Evolutionary conservation across 2,888 invertebrate species (phyloP).

Genomic region (Andrena dorsata): DNA sequence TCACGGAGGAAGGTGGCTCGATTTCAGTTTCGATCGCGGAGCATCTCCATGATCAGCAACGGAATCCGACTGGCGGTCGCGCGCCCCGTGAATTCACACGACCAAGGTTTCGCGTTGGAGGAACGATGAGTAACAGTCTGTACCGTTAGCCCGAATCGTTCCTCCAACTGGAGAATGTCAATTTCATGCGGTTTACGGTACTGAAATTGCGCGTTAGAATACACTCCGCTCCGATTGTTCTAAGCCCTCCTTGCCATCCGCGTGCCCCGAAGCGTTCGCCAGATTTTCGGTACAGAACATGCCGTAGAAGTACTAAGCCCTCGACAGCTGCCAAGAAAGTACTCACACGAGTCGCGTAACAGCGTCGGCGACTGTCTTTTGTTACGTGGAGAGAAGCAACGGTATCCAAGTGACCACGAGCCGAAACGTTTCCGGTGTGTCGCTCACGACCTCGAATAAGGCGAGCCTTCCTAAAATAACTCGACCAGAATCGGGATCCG

Average conservation of each 20-base stretch:
- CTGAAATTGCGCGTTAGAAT: conserved; percentile 78
- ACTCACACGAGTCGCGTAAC: not conserved
- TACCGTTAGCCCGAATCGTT: conserved; percentile 83
- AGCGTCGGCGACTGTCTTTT: conserved; percentile 4
- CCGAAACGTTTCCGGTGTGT: conserved; percentile 82
- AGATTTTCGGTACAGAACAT: not conserved
- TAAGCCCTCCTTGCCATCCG: conserved; percentile 24
- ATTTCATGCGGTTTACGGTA: conserved; percentile 83
- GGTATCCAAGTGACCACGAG: conserved; percentile 79
- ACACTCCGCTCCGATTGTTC: conserved; percentile 63
- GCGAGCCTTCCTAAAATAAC: conserved; percentile 72
- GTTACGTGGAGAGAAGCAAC: conserved; percentile 71
- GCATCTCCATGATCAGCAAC: not conserved
- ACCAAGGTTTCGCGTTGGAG: conserved; percentile 66
- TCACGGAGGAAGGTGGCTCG: not conserved
- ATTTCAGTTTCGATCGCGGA: conserved; percentile 13
- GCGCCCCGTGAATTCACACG: conserved; percentile 46
- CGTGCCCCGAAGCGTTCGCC: not conserved
- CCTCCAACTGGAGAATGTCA: conserved; percentile 81
- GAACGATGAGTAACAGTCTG: conserved; percentile 81
- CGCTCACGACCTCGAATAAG: conserved; percentile 65
- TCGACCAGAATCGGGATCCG: conserved; percentile 59
- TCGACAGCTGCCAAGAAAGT: not conserved
- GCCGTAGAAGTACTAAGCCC: not conserved
- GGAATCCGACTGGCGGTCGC: not conserved